These are phyloP conservation scores for Sturnira hondurensis DNA, from an alignment of 2,113 vertebrate species.

Conservation along the genomic window DNA sequence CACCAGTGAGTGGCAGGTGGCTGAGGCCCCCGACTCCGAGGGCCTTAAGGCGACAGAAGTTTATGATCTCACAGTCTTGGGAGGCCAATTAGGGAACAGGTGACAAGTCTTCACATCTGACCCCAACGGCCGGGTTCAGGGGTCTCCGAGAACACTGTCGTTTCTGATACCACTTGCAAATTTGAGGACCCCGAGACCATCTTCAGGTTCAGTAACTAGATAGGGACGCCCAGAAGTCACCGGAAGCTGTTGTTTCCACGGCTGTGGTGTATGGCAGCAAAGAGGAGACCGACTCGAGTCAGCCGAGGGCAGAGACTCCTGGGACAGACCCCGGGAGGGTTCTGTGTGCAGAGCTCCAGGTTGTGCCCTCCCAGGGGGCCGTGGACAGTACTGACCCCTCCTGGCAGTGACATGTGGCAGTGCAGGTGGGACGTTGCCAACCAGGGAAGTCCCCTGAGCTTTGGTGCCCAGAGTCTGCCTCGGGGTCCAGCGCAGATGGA, in stretches of 20 bases:
- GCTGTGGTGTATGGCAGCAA: neutral
- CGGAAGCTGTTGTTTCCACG: rapidly evolving
- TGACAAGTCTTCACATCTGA: neutral
- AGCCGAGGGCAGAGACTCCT: rapidly evolving
- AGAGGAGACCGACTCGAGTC: neutral
- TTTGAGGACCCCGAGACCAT: neutral
- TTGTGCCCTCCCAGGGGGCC: neutral
- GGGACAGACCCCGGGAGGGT: neutral
- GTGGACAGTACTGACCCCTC: no score
- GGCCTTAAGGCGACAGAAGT: neutral
- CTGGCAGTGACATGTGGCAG: no score
- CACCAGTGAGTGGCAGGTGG: neutral
- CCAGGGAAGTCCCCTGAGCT: neutral
- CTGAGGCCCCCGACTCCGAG: neutral
- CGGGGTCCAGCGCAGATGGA: neutral
- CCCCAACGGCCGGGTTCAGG: neutral
- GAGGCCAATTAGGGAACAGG: neutral
- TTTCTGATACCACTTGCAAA: neutral
- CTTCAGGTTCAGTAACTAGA: neutral
- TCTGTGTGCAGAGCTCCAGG: rapidly evolving
- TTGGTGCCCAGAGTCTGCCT: no score
- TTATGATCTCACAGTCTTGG: neutral
- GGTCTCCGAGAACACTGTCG: neutral
- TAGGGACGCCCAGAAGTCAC: neutral
- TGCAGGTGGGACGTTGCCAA: rapidly evolving